These are phyloP conservation scores for Pelodiscus sinensis DNA, from an alignment of 2,113 vertebrate genomes.

Conservation along the genomic window DNA sequence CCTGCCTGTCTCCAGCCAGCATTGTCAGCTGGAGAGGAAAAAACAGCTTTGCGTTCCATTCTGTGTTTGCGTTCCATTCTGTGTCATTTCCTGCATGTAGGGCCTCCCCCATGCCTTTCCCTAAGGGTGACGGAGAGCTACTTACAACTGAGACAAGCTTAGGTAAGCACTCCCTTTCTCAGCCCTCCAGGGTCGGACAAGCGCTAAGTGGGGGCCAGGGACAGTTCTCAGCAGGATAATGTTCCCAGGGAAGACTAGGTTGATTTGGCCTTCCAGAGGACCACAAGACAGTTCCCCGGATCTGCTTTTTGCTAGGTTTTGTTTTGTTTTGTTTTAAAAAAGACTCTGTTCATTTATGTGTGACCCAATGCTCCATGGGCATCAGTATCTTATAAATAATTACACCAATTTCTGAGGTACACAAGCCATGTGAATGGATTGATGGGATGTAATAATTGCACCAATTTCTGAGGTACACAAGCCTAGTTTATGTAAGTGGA, in stretches of 20 bases:
- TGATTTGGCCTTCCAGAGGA: not conserved
- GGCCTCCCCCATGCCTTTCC: too few relatives aligned
- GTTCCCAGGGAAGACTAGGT: not conserved
- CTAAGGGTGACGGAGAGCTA: not conserved
- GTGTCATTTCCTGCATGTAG: not conserved
- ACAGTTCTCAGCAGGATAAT: not conserved
- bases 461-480: not conserved
- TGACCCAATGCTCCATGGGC: not conserved
- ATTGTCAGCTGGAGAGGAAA: not conserved
- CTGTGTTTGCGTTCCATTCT: not conserved
- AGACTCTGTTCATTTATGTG: not conserved
- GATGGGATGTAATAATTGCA: not conserved
- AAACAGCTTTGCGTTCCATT: not conserved
- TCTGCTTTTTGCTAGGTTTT: not conserved
- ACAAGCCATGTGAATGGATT: not conserved
- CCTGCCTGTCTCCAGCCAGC: not conserved
- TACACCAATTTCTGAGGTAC: not conserved
- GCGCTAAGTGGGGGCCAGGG: not conserved
- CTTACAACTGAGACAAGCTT: not conserved
- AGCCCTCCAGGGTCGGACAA: rapidly evolving
- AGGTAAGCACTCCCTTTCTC: not conserved
- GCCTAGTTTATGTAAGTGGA: not conserved
- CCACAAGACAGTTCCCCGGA: not conserved
- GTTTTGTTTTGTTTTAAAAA: not conserved
- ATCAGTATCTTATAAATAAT: not conserved